These are phyloP conservation scores for Struthio camelus DNA, from an alignment of 2,113 vertebrate genomes.

Conservation along the genomic window DNA sequence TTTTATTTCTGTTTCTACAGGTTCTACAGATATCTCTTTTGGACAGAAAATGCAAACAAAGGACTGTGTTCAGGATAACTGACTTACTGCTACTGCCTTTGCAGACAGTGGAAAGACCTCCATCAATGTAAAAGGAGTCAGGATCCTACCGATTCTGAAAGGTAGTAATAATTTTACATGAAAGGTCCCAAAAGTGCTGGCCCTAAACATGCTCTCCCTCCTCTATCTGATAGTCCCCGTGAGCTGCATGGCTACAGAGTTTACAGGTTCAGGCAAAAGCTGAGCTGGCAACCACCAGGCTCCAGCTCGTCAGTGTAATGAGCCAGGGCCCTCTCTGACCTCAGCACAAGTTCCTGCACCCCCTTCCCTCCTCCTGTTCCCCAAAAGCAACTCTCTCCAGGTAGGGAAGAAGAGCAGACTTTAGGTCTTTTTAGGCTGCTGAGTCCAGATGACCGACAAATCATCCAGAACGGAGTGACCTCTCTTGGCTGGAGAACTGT, in stretches of 20 bases:
- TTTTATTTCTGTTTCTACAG: constrained; percentile 45
- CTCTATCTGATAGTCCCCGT: background rate
- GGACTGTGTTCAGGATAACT: accelerated
- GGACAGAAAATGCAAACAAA: background rate
- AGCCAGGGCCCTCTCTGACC: background rate
- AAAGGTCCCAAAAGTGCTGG: background rate
- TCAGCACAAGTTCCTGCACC: background rate
- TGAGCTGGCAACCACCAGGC: background rate
- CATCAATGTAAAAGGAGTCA: background rate
- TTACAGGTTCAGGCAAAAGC: background rate
- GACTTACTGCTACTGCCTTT: background rate
- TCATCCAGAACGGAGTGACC: accelerated
- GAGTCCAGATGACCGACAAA: background rate
- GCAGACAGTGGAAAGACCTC: background rate
- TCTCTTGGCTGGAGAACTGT: background rate
- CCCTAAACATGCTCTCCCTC: background rate
- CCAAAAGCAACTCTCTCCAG: background rate
- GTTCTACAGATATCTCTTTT: background rate
- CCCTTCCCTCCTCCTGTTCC: background rate
- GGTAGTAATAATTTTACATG: background rate
- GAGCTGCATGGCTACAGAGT: background rate
- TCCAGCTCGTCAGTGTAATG: accelerated
- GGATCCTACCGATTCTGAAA: background rate
- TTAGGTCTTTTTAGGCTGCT: background rate
- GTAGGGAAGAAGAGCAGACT: background rate